Evolutionary conservation across 92 coral and sea anemone species (phyloP).

Genomic region (Ricordea florida): DNA sequence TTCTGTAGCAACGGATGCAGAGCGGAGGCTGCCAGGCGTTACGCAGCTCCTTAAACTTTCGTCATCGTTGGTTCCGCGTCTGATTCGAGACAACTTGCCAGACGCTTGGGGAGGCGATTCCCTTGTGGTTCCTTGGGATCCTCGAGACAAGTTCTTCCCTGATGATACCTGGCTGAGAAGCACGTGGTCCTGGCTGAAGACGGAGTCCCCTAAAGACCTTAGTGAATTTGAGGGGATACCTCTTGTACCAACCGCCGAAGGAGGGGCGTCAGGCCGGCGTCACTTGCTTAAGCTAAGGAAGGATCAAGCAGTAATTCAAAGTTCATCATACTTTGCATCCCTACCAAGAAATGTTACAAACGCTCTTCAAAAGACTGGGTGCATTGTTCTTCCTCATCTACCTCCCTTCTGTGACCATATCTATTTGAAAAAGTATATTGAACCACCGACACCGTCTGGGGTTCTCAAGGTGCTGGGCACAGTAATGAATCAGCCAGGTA

Average conservation of each 20-base stretch:
- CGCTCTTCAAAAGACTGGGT: constrained; percentile 82
- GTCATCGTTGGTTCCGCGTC: constrained; percentile 74
- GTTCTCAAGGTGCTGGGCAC: constrained; percentile 74
- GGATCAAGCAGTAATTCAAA: constrained; percentile 72
- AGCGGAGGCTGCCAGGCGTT: constrained; percentile 35
- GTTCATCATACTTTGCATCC: constrained; percentile 85
- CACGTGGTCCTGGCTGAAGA: constrained; percentile 90
- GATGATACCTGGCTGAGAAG: constrained; percentile 76
- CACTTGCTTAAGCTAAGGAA: constrained; percentile 65
- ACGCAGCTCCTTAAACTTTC: constrained; percentile 80
- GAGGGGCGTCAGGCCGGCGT: constrained; percentile 49
- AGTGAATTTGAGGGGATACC: constrained; percentile 81
- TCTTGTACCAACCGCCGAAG: constrained; percentile 62
- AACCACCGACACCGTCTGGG: constrained; percentile 93
- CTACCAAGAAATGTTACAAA: constrained; percentile 73
- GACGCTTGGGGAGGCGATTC: constrained; percentile 69
- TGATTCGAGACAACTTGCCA: constrained; percentile 71
- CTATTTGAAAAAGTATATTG: constrained; percentile 78
- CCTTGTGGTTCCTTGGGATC: constrained; percentile 81
- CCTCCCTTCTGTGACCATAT: constrained; percentile 89
- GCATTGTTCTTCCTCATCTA: constrained; percentile 76
- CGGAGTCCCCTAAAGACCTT: constrained; percentile 83
- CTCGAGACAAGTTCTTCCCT: constrained; percentile 57
- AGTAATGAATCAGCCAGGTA: constrained; percentile 56
- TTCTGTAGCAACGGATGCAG: constrained; percentile 57